Evolutionary conservation across 2,797 vertebrate species (phyloP), one percentile per base, ranked within the genome.

Genomic region (Amphiprion clarkii): DNA sequence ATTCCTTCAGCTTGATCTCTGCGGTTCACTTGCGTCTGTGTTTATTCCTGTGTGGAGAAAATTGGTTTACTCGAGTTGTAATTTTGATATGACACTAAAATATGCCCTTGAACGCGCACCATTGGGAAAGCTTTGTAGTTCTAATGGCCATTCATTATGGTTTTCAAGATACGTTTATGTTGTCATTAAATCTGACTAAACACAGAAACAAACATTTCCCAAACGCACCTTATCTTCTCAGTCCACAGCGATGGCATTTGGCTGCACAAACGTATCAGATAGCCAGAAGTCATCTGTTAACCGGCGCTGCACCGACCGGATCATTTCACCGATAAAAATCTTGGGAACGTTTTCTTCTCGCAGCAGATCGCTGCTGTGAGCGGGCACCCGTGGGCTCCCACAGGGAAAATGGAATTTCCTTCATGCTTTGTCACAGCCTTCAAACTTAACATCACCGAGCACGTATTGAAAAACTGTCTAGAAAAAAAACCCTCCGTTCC

Each of bases 11-110:
- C 88, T 94, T 91, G 92, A 95, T 96, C 90, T 90, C 79, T 88
- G 80, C 81, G 83, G 87, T 95, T 93, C 79, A 86, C 94, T 91
- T 80, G 80, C 87, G 92, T 89, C 91, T 92, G 88, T 96, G 95
- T 96, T 96, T 97, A 95, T 95, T 85, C 88, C 94, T 88, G 91
- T 85, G 77, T 87, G 91, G 79, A 91, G 92, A 94, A 95, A 96
- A 95, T 95, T 92, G 85, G 89, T 96, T 97, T 96, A 95, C 91
- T 92, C 85, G 87, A 92, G 86, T 76, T 83, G 81, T 90, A 93
- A 94, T 94, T 95, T 91, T 91, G 85, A 93, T 92, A 92, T 90
- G 93, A 95, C 94, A 95, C 92, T 90, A 81, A 95, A 93, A 88
- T 94, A 93, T 93, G 94, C 92, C 91, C 94, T 92, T 94, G 91